These are phyloP conservation scores for Corythoichthys intestinalis DNA, from an alignment of 2,113 vertebrate species.

Conservation along the genomic window DNA sequence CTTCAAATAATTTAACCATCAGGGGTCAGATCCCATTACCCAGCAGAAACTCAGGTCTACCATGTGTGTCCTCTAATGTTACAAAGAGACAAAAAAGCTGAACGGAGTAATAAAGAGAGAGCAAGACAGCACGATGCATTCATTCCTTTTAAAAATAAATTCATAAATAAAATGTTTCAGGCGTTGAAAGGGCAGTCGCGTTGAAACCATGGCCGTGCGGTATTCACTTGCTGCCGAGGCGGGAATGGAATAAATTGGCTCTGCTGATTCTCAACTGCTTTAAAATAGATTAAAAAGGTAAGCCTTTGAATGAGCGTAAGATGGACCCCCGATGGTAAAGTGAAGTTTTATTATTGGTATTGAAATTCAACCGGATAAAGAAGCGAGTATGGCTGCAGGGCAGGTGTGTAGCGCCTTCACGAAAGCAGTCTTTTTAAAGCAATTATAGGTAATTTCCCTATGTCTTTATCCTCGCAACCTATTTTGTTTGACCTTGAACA, in stretches of 20 bases:
- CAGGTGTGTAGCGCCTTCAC: constrained; percentile 44
- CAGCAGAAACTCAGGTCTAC: constrained; percentile 50
- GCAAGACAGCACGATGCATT: constrained; percentile 16
- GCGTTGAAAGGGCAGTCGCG: constrained; percentile 22
- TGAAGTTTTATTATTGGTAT: constrained; percentile 71
- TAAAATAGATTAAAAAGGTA: constrained; percentile 62
- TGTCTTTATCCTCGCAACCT: constrained; percentile 65
- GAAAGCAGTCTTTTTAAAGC: constrained; percentile 68
- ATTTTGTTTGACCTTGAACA: constrained; percentile 73
- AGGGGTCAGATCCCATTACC: constrained; percentile 64
- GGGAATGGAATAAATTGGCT: constrained; percentile 44
- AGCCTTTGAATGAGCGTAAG: constrained; percentile 29
- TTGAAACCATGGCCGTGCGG: constrained; percentile 31
- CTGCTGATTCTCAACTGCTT: constrained; percentile 56
- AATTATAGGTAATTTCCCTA: constrained; percentile 69
- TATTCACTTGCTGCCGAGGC: constrained; percentile 28
- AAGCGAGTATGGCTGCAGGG: constrained; percentile 62
- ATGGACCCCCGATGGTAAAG: constrained; percentile 70
- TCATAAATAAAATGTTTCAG: constrained; percentile 1
- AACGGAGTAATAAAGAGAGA: constrained; percentile 23
- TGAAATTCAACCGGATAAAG: constrained; percentile 62
- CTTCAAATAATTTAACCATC: constrained; percentile 71
- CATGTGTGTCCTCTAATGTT: constrained; percentile 48
- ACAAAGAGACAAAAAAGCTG: constrained; percentile 34
- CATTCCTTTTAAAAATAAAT: not conserved